These are phyloP conservation scores for Azemiops feae DNA, from an alignment of 2,113 vertebrate genomes.

Conservation along the genomic window DNA sequence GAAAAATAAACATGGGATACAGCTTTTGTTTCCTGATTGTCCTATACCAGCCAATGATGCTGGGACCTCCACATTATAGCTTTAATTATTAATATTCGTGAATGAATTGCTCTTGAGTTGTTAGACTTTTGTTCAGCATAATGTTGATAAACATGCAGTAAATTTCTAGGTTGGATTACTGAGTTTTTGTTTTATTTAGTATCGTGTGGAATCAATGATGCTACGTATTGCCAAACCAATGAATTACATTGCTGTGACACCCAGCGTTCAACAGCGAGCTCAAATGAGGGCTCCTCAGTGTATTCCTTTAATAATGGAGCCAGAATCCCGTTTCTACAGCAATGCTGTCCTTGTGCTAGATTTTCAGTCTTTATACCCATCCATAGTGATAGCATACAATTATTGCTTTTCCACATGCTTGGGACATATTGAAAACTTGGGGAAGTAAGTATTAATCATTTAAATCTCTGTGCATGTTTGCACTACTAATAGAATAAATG, in stretches of 20 bases:
- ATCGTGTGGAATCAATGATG: slow-evolving; percentile 99
- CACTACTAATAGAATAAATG: not conserved
- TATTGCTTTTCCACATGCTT: slow-evolving; percentile 98
- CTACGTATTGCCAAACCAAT: slow-evolving; percentile 93
- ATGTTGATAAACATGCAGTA: not conserved
- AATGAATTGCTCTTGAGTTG: not conserved
- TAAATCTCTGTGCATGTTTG: slow-evolving; percentile 19
- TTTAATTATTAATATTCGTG: not conserved
- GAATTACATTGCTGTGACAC: slow-evolving; percentile 93
- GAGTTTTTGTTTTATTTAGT: slow-evolving; percentile 69
- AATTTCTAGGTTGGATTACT: not conserved
- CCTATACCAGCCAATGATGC: not conserved
- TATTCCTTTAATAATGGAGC: slow-evolving; percentile 94
- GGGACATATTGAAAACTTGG: slow-evolving; percentile 89
- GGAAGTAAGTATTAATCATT: slow-evolving; percentile 82
- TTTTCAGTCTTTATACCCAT: slow-evolving; percentile 97
- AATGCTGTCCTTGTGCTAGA: slow-evolving; percentile 95
- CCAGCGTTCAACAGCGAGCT: slow-evolving; percentile 87
- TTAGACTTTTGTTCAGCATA: not conserved
- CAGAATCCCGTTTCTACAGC: slow-evolving; percentile 97
- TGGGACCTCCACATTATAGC: not conserved
- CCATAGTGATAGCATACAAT: slow-evolving; percentile 98
- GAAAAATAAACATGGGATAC: not conserved
- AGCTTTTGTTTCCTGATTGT: not conserved
- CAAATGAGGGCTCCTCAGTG: slow-evolving; percentile 93